Evolutionary conservation across 2,888 invertebrate genomes (phyloP), one percentile per base, ranked within the genome.

Genomic region (Scaptomyza cyrtandrae): DNA sequence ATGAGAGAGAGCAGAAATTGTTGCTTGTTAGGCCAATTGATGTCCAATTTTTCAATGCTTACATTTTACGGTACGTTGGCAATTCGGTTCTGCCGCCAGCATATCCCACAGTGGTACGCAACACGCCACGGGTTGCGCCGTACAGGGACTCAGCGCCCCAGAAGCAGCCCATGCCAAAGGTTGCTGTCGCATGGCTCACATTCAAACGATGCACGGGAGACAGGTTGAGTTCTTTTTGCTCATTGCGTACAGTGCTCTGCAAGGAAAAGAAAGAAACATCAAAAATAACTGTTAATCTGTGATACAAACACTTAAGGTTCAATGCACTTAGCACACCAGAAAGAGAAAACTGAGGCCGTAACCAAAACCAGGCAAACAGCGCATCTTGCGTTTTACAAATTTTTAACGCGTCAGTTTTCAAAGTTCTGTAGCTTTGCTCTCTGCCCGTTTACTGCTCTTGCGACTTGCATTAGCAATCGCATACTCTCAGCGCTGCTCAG

Each of bases 81-180:
- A 95, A 94, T 71, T 94, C 93, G 52, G 95, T 95, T 52, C 95
- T 95, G 46, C 99, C 99, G 13, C 98, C 98, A 1, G 97, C 95
- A 92, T 97, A 99, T 14, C 99, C 99, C 33, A 98, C 98, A 72
- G 97, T 94, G n/a, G 99, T 99, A 63, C 97, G 94, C 54, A 98
- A 92, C 19, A 99, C 96, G 19, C 96, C 96, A 24, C 90, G 92
- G 2, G 91, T 91, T 6, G 87, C 92, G 2, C 98, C 97, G 91
- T 96, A 98, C 58, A 97, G 93, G 1, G 96, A 95, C 91, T 98
- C 98, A 58, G 96, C 96, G 33, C 96, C 96, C 98, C 98, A 98
- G 92, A 98, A 98, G 91, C 98, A 98, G 13, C 97, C 97, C 97
- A 98, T 97, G 11, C 97, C 97, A 91, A 98, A 97, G 0, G 97